A percentile compares a stretch with the other conserved stretches of the same genome.
Conservation (phyloP, 35 echinoderm and acorn worm genomes). For the Strongylocentrotus purpuratus region DNA sequence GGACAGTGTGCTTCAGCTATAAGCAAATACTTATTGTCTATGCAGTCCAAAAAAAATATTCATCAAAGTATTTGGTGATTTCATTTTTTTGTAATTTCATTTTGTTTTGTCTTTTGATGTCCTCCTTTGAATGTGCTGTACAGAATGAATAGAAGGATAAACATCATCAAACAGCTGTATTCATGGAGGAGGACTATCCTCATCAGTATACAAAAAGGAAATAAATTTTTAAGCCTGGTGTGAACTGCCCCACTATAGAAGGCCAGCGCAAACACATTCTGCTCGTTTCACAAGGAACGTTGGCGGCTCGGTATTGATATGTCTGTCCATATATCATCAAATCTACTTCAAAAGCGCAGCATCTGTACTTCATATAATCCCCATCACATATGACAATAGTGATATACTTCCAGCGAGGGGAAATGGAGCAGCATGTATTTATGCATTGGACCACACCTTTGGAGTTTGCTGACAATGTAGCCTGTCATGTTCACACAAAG, state of each 20-base stretch:
- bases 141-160: too few relatives aligned
- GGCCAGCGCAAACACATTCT: background rate
- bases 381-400: constrained; percentile 3
- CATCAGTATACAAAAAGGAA: too few relatives aligned
- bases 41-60: too few relatives aligned
- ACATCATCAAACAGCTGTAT: too few relatives aligned
- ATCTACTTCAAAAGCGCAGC: constrained; percentile 1
- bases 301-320: constrained; percentile 20
- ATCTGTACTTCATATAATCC: constrained; percentile 11
- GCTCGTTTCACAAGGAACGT: background rate
- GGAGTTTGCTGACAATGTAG: background rate
- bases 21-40: too few relatives aligned
- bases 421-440: background rate
- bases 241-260: background rate
- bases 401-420: background rate
- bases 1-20: too few relatives aligned
- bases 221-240: background rate
- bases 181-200: too few relatives aligned
- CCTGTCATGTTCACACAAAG: background rate
- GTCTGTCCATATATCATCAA: constrained; percentile 41
- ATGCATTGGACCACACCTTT: background rate
- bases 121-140: too few relatives aligned
- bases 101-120: too few relatives aligned
- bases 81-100: too few relatives aligned
- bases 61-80: too few relatives aligned